Conservation (phyloP, 2,888 invertebrate species). For the Conomelus anceps region DNA sequence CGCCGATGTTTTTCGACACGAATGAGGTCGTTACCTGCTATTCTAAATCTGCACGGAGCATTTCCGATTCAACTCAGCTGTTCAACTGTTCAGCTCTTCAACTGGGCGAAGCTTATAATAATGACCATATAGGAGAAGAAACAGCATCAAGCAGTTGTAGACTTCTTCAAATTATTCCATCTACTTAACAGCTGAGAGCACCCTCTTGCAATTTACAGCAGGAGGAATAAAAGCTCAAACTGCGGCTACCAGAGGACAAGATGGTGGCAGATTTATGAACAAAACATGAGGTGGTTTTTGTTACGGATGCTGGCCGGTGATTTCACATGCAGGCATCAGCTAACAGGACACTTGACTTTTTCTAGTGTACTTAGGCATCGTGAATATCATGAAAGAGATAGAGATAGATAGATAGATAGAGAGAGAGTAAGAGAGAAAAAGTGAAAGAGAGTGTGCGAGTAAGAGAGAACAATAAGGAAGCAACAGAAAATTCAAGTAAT, state of each 20-base stretch:
- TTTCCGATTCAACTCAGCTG: background rate
- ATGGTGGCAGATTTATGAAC: background rate
- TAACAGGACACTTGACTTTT: background rate
- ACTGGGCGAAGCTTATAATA: background rate
- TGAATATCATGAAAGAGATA: background rate
- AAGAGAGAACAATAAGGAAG: background rate
- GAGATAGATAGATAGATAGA: background rate
- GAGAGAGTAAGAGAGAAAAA: background rate
- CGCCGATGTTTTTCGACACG: background rate
- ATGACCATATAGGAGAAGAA: background rate
- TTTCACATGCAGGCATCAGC: background rate
- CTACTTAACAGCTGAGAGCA: background rate
- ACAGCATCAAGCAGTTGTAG: background rate
- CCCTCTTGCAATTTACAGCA: background rate
- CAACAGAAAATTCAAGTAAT: background rate
- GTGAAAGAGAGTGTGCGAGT: background rate
- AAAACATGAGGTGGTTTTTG: background rate
- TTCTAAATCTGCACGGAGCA: background rate
- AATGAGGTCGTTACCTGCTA: background rate
- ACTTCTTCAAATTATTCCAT: background rate
- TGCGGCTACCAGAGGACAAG: background rate
- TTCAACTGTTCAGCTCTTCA: background rate
- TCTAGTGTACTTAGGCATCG: background rate
- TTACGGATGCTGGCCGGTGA: background rate
- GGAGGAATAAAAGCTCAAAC: background rate